Evolutionary conservation across 2,113 vertebrate species (phyloP), one percentile per base, ranked within the genome.

Genomic region (Numenius arquata): DNA sequence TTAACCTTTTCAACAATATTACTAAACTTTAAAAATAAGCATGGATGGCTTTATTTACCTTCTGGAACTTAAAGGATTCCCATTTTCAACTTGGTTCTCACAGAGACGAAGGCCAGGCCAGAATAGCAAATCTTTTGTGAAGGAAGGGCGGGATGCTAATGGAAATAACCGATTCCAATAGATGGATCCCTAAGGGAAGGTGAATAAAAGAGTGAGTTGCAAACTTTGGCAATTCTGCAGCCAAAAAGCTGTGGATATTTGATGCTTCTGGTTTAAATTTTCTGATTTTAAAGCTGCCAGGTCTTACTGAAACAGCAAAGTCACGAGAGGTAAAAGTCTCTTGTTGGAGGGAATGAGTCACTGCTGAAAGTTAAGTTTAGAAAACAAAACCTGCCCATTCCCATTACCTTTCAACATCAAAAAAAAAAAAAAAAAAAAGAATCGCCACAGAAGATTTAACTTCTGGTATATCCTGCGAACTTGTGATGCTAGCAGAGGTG

Each of bases 301-400:
- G 23, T 88, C n/a, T 80, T 74, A 63, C 61, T 90, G 72, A 95
- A 90, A 90, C 30, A 84, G 47, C 56, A 19, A 84, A 93, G 68
- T 68, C 83, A 83, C 2, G 4, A 59, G 48, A 90, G 29, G 17
- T 66, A 62, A 18, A 73, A 90, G 67, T 38, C 16, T 80, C 41
- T 47, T 70, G 77, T 73, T 41, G 25, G 59, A 91, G 70, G 30
- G 72, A 84, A 76, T 84, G 82, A 90, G 47, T 92, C 75, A 95
- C 30, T 0, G 2, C 27, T 75, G 59, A 59, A 79, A 93, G 63
- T 73, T 85, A 65, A 68, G 43, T 73, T 79, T 55, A 85, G 71
- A 82, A 63, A 87, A 89, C 13, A 66, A 85, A 94, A 95, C 17
- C 29, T 92, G n/a, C 41, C 70, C 77, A 52, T 78, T 92, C 56